These are phyloP conservation scores for Grantiella picta DNA, from an alignment of 2,113 vertebrate genomes.

Conservation along the genomic window DNA sequence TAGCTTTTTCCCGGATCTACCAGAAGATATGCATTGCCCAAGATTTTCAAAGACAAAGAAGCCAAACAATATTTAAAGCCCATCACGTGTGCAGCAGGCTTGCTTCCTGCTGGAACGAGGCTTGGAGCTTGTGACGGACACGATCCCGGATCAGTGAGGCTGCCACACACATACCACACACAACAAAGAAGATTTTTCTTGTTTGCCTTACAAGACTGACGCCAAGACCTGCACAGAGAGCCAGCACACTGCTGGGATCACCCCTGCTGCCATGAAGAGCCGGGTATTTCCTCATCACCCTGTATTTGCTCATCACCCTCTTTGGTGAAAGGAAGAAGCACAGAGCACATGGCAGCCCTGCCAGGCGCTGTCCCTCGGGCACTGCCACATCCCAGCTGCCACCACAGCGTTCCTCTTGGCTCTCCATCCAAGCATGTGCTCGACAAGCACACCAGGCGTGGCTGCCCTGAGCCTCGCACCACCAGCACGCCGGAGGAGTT, in stretches of 20 bases:
- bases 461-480: neutral
- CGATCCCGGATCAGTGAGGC: neutral
- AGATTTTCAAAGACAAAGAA: neutral
- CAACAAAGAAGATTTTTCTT: neutral
- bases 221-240: rapidly evolving
- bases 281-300: neutral
- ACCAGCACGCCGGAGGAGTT: rapidly evolving
- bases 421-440: neutral
- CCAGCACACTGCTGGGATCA: neutral
- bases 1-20: neutral
- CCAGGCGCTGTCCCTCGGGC: neutral
- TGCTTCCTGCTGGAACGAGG: neutral
- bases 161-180: rapidly evolving
- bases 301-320: neutral
- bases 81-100: neutral
- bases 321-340: rapidly evolving
- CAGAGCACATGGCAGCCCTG: neutral
- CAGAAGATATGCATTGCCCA: neutral
- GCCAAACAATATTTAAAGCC: neutral
- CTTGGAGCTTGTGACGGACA: neutral
- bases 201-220: neutral
- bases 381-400: rapidly evolving
- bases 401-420: rapidly evolving
- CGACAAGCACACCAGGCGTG: rapidly evolving
- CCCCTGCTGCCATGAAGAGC: rapidly evolving